Percentiles rank a stretch among this genome's conserved stretches.
Conservation (phyloP, 2,797 vertebrate genomes). For the Lepus townsendii region DNA sequence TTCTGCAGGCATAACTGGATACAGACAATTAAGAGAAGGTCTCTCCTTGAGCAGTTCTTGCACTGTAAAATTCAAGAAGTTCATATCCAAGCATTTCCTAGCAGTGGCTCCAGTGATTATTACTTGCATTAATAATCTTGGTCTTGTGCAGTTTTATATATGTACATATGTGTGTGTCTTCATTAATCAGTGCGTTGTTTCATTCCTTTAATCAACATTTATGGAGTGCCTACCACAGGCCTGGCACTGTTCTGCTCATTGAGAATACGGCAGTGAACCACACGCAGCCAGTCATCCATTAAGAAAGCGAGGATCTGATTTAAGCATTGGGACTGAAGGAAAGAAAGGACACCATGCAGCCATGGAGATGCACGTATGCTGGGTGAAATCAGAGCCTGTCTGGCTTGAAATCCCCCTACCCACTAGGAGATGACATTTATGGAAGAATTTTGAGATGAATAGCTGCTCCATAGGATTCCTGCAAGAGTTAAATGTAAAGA, state of each 20-base stretch:
- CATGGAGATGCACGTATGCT: background rate
- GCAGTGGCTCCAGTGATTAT: background rate
- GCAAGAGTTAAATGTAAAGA: background rate
- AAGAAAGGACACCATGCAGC: background rate
- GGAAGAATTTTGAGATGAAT: background rate
- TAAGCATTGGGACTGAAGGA: background rate
- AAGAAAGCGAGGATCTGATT: background rate
- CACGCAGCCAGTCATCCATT: background rate
- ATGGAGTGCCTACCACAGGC: background rate
- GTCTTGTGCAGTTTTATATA: background rate
- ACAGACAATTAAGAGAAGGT: background rate
- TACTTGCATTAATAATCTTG: background rate
- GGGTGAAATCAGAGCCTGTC: background rate
- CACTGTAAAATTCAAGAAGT: background rate
- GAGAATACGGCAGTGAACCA: background rate
- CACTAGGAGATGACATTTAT: background rate
- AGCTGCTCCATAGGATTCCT: background rate
- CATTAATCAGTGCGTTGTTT: background rate
- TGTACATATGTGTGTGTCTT: background rate
- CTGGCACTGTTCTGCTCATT: background rate
- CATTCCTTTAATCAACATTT: background rate
- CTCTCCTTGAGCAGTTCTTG: constrained; percentile 1
- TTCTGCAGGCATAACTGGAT: background rate
- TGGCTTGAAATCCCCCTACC: background rate
- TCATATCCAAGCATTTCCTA: background rate